Conservation (phyloP, 1,140 invertebrate species). For the Aricia agestis region DNA sequence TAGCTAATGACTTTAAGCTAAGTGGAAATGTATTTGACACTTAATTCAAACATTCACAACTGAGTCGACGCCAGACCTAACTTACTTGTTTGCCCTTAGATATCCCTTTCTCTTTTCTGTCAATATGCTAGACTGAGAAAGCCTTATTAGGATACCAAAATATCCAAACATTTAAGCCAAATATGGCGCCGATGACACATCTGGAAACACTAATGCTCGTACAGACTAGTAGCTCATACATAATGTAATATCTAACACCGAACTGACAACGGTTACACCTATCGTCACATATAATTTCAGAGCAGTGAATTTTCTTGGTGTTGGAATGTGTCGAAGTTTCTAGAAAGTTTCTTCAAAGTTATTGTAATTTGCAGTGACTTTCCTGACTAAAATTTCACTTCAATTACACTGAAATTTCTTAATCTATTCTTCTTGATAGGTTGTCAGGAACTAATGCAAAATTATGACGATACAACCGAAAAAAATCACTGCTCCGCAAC, state of each 20-base stretch:
- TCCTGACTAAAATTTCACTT: no score
- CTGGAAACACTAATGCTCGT: constrained; percentile 5
- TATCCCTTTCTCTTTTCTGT: neutral
- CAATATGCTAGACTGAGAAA: neutral
- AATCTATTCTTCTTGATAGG: no score
- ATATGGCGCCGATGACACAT: neutral
- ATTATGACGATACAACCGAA: no score
- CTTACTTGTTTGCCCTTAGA: neutral
- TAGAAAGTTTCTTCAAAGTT: no score
- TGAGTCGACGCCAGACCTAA: neutral
- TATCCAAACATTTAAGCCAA: neutral
- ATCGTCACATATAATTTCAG: constrained; percentile 12
- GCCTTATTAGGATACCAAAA: no score
- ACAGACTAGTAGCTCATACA: neutral
- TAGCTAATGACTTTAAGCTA: constrained; percentile 18
- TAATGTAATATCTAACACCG: constrained; percentile 10
- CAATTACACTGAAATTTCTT: no score
- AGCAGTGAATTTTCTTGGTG: neutral
- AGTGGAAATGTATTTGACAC: constrained; percentile 9
- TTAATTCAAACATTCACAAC: constrained; percentile 22
- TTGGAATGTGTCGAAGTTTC: neutral
- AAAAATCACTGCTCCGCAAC: neutral
- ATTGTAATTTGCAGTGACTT: no score
- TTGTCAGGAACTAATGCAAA: no score
- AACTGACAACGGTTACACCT: constrained; percentile 20